Percentiles rank a stretch among this genome's conserved stretches.
Evolutionary conservation across 2,888 invertebrate genomes (phyloP).

Genomic region (Drosophila mettleri): DNA sequence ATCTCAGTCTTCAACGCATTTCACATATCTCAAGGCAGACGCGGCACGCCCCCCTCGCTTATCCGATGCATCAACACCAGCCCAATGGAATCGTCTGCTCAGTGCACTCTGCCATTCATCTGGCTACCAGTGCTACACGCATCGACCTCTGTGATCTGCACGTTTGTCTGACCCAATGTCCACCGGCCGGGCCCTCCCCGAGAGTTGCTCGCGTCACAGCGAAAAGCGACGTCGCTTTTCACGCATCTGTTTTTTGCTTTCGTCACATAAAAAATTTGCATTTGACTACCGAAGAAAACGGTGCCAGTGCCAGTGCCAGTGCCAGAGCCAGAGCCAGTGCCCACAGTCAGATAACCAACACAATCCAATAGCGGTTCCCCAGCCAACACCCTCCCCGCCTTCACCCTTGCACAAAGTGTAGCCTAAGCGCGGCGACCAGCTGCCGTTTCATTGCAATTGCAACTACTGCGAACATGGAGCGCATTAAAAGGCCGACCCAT

Average conservation of each 20-base stretch:
- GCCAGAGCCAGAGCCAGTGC: constrained; percentile 24
- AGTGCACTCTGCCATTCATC: constrained; percentile 8
- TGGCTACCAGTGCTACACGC: constrained; percentile 27
- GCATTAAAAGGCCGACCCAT: constrained; percentile 64
- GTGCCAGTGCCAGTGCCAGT: constrained; percentile 25
- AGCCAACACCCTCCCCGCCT: background rate
- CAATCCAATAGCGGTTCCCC: constrained; percentile 14
- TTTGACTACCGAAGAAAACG: constrained; percentile 48
- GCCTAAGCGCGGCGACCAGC: constrained; percentile 44
- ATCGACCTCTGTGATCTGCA: constrained; percentile 34
- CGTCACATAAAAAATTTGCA: constrained; percentile 65
- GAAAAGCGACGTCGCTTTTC: constrained; percentile 40
- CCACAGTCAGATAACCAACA: constrained; percentile 30
- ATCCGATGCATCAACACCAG: background rate
- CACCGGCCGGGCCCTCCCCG: constrained; percentile 1
- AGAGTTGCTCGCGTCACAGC: constrained; percentile 10
- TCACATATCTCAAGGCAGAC: background rate
- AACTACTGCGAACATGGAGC: constrained; percentile 42
- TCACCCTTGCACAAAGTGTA: background rate
- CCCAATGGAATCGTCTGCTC: background rate
- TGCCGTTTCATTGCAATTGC: constrained; percentile 49
- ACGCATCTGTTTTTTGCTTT: constrained; percentile 58
- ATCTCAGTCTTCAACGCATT: constrained; percentile 16
- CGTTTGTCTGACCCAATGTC: constrained; percentile 33
- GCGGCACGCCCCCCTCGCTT: background rate